Evolutionary conservation across 2,113 vertebrate genomes (phyloP), one percentile per base, ranked within the genome.

Genomic region (Falco punctatus): DNA sequence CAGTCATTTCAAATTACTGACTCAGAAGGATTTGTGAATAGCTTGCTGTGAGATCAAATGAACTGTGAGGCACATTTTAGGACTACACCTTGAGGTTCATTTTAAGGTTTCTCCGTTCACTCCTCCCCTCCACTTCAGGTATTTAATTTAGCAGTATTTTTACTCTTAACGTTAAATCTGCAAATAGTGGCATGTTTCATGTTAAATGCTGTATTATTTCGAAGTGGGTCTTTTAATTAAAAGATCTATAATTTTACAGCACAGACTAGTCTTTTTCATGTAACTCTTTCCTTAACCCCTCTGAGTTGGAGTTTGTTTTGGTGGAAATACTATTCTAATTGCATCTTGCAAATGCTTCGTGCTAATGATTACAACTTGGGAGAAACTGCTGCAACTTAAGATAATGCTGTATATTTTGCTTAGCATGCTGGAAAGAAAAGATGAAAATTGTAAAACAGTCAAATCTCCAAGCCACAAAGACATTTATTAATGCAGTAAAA

Each of bases 1-100:
- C 81, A 97, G 90, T 97, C 79, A 77, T 91, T 96, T 97, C 94
- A 90, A 95, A 94, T 96, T 91, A 96, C 90, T 95, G 95, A 92
- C 86, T 97, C 85, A 38, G 91, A 96, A 96, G 95, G 93, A 73
- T 90, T 90, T 94, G 79, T 96, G 96, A 90, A 84, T 92, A 87
- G 88, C 82, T 96, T 21, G 28, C 91, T 87, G 2, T 96, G 90
- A 95, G 86, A 96, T 93, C 92, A 95, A n/a, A 86, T 92, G 85
- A 95, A 66, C 90, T 65, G 51, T 87, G 87, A 96, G 92, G 93
- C 80, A 84, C 77, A 64, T 83, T 82, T 82, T 57, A 91, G 66
- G 67, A 73, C 88, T 96, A 51, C 58, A 84, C 64, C 93, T 75
- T 92, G 75, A 96, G 89, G 78, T 87, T 97, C 73, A 67, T 62